These are phyloP conservation scores for Cosmia trapezina DNA, from an alignment of 2,888 invertebrate species.

Conservation along the genomic window DNA sequence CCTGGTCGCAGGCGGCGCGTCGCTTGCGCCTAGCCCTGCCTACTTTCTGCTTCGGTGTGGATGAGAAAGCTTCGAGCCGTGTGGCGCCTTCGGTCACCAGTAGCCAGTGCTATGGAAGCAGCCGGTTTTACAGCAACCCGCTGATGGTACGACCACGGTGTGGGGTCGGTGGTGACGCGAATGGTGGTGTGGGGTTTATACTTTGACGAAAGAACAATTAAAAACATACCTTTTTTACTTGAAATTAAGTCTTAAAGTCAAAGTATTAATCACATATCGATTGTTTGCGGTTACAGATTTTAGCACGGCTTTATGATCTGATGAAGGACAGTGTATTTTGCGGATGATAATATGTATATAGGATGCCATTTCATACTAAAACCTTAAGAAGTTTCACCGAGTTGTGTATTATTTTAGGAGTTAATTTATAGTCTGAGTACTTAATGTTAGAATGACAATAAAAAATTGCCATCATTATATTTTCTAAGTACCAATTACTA, in stretches of 20 bases:
- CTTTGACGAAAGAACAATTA: conserved; percentile 17
- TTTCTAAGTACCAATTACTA: no score
- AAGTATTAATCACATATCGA: conserved; percentile 28
- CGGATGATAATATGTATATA: conserved; percentile 12
- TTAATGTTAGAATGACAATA: not conserved
- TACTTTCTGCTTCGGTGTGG: conserved; percentile 78
- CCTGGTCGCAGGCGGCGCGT: conserved; percentile 66
- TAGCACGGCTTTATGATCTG: conserved; percentile 55
- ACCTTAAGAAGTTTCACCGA: no score
- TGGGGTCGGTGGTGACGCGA: conserved; percentile 58
- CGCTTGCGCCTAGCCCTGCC: conserved; percentile 77
- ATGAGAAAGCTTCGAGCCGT: conserved; percentile 71
- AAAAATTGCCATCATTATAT: no score
- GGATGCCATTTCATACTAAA: not conserved
- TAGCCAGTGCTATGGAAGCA: conserved; percentile 79
- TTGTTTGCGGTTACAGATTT: conserved; percentile 19
- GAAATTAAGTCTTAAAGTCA: conserved; percentile 11
- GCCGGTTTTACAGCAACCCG: conserved; percentile 84
- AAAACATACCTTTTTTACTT: not conserved
- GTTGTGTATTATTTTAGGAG: no score
- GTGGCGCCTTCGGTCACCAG: conserved; percentile 81
- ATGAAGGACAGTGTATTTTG: conserved; percentile 54
- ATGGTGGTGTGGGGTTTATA: conserved; percentile 28
- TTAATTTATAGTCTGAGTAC: not conserved
- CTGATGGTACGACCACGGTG: conserved; percentile 81